Evolutionary conservation across 2,888 invertebrate genomes (phyloP).

Genomic region (Eupithecia tripunctaria): DNA sequence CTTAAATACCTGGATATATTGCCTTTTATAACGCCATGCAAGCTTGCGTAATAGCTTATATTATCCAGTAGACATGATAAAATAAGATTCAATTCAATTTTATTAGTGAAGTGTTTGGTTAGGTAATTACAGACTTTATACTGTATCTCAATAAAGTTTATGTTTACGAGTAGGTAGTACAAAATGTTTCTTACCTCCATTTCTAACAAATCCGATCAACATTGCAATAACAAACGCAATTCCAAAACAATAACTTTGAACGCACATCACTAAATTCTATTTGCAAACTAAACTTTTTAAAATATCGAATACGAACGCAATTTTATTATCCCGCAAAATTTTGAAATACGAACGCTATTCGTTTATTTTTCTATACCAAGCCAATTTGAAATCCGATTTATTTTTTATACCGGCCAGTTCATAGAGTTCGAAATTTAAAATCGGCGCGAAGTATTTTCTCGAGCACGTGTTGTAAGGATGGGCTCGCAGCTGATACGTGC

Average conservation of each 20-base stretch:
- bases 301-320: background rate
- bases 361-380: background rate
- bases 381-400: background rate
- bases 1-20: background rate
- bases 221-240: conserved; percentile 59
- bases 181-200: conserved; percentile 64
- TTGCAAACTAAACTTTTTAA: conserved; percentile 21
- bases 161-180: background rate
- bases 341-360: conserved; percentile 6
- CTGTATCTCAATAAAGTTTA: background rate
- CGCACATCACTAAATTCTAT: conserved; percentile 66
- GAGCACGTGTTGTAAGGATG: conserved; percentile 38
- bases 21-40: conserved; percentile 4
- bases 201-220: conserved; percentile 63
- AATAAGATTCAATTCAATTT: background rate
- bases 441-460: conserved; percentile 40
- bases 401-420: background rate
- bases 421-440: conserved; percentile 22
- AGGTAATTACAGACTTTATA: background rate
- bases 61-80: background rate
- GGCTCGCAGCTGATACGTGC: conserved; percentile 49
- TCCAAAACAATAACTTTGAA: conserved; percentile 62
- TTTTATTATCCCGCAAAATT: background rate
- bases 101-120: background rate
- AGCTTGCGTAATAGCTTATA: background rate